Evolutionary conservation across 2,888 invertebrate genomes (phyloP).

Genomic region (Eristalis pertinax): DNA sequence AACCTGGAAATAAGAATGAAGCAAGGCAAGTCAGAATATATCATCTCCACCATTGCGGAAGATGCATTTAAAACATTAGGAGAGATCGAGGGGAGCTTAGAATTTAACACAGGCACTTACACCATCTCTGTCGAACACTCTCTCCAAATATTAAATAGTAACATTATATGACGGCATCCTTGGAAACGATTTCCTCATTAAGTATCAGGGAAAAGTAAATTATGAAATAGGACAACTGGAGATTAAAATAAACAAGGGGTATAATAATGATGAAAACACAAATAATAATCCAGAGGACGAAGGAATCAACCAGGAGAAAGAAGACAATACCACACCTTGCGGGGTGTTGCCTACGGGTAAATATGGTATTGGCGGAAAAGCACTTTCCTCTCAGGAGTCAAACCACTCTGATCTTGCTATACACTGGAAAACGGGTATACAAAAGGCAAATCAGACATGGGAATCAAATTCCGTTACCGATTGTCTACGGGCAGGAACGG

Average conservation of each 20-base stretch:
- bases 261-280: not conserved
- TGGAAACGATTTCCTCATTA: conserved; percentile 3
- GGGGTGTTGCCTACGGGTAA: no score
- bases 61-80: conserved; percentile 15
- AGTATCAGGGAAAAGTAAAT: not conserved
- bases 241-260: not conserved
- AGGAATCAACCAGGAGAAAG: not conserved
- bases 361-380: no score
- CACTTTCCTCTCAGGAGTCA: no score
- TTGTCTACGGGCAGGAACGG: no score
- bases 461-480: no score
- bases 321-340: not conserved
- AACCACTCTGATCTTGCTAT: no score
- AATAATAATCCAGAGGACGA: not conserved
- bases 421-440: no score
- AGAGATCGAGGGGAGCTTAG: not conserved
- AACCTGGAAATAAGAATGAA: not conserved
- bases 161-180: conserved; percentile 4
- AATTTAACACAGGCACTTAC: not conserved
- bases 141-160: not conserved
- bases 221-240: not conserved
- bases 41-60: conserved; percentile 3
- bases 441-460: no score
- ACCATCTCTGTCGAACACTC: not conserved
- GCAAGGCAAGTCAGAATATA: not conserved